phyloP scores from a whole-genome alignment of 2,797 vertebrate genomes.

The Brachymystax lenok region DNA sequence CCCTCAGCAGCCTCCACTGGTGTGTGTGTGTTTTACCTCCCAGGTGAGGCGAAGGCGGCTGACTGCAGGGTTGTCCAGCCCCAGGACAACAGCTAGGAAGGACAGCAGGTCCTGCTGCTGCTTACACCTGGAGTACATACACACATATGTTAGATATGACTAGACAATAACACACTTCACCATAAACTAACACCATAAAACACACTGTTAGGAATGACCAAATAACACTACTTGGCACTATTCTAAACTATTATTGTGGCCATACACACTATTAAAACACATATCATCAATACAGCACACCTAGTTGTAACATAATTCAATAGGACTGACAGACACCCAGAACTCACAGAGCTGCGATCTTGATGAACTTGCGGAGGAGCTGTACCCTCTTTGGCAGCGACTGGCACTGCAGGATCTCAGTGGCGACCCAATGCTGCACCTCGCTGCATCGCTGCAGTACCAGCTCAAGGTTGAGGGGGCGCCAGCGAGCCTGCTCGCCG shows the following conservation, averaged over 20 bases:
- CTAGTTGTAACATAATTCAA: too few relatives aligned
- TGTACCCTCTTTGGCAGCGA: slow-evolving; percentile 88
- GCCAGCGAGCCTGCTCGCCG: slow-evolving; percentile 90
- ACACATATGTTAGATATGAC: slow-evolving; percentile 5
- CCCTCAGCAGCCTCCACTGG: neutral
- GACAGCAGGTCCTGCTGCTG: slow-evolving; percentile 96
- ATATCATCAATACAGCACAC: neutral
- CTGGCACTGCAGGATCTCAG: slow-evolving; percentile 92
- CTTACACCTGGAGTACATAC: slow-evolving; percentile 81
- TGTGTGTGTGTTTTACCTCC: slow-evolving; percentile 79
- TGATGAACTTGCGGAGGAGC: slow-evolving; percentile 95
- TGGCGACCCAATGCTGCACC: slow-evolving; percentile 96
- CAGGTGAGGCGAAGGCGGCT: slow-evolving; percentile 91
- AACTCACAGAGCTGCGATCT: slow-evolving; percentile 92
- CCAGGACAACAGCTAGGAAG: slow-evolving; percentile 91
- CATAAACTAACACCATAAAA: neutral
- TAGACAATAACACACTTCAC: neutral
- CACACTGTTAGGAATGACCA: neutral
- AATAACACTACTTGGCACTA: too few relatives aligned
- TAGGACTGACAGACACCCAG: too few relatives aligned
- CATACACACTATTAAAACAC: slow-evolving; percentile 4
- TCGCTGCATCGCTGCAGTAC: slow-evolving; percentile 95
- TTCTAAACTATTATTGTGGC: too few relatives aligned
- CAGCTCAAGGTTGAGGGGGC: slow-evolving; percentile 94
- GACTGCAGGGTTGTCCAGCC: slow-evolving; percentile 89